Evolutionary conservation across 2,113 vertebrate genomes (phyloP).

Genomic region (Symphodus melops): DNA sequence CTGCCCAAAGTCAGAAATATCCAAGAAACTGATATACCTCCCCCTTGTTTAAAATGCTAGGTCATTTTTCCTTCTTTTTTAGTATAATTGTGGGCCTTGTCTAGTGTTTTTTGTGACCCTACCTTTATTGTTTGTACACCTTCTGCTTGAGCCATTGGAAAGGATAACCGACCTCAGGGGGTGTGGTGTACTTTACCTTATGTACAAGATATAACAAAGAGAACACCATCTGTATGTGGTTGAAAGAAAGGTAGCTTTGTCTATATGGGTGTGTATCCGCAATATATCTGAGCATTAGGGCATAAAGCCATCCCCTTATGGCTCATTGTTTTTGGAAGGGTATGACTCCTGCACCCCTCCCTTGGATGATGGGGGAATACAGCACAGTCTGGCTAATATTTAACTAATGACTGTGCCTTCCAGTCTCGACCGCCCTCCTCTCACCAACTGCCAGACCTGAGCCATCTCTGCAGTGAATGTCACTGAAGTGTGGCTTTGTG

Average conservation of each 20-base stretch:
- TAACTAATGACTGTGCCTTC: slow-evolving; percentile 79
- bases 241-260: slow-evolving; percentile 24
- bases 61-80: slow-evolving; percentile 13
- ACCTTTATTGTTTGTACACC: slow-evolving; percentile 43
- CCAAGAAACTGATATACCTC: slow-evolving; percentile 18
- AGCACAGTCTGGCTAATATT: slow-evolving; percentile 78
- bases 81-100: slow-evolving; percentile 29
- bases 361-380: slow-evolving; percentile 60
- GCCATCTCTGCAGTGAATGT: slow-evolving; percentile 75
- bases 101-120: slow-evolving; percentile 38
- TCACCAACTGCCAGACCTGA: slow-evolving; percentile 77
- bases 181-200: slow-evolving; percentile 29
- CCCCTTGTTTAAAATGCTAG: too few relatives aligned
- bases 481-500: slow-evolving; percentile 77
- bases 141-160: slow-evolving; percentile 51
- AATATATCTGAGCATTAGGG: slow-evolving; percentile 34
- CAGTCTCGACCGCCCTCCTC: slow-evolving; percentile 66
- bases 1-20: neutral
- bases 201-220: slow-evolving; percentile 61
- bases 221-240: slow-evolving; percentile 62
- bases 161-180: slow-evolving; percentile 50
- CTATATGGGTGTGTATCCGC: slow-evolving; percentile 24
- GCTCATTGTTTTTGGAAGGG: slow-evolving; percentile 72
- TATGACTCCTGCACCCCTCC: slow-evolving; percentile 57
- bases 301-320: slow-evolving; percentile 60